These are phyloP conservation scores for Falco columbarius DNA, from an alignment of 2,797 vertebrate genomes.

Conservation along the genomic window DNA sequence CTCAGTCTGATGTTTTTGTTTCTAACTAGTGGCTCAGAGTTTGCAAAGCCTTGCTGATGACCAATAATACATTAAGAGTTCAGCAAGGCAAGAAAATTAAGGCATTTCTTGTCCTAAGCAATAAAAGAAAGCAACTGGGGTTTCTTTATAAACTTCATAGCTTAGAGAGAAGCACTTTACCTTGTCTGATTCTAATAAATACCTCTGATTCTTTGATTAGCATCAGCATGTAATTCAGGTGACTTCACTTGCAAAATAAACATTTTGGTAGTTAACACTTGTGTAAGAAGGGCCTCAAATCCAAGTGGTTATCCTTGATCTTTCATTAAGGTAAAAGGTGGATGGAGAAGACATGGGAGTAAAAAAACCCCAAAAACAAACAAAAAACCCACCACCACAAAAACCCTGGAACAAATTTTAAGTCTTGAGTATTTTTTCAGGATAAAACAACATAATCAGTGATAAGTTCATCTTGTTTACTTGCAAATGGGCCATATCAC, in stretches of 20 bases:
- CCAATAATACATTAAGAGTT: neutral
- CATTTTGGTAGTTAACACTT: neutral
- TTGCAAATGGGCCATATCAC: neutral
- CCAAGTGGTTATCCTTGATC: neutral
- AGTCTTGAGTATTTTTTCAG: neutral
- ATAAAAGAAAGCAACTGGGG: neutral
- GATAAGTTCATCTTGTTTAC: neutral
- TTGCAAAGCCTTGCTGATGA: neutral
- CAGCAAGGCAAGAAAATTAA: neutral
- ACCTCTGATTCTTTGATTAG: neutral
- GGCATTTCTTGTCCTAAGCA: neutral
- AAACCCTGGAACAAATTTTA: neutral
- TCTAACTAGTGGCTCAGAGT: neutral
- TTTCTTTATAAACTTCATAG: neutral
- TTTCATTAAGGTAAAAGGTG: neutral
- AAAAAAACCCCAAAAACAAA: too few relatives aligned
- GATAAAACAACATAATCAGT: neutral
- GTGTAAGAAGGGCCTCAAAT: neutral
- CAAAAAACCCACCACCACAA: neutral
- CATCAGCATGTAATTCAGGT: neutral
- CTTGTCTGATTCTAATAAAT: neutral
- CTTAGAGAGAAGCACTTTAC: neutral
- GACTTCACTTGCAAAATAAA: neutral
- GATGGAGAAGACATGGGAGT: accelerated
- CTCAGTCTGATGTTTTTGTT: neutral